Evolutionary conservation across 1,140 invertebrate species (phyloP), one percentile per base, ranked within the genome.

Genomic region (Drosophila equinoxialis): DNA sequence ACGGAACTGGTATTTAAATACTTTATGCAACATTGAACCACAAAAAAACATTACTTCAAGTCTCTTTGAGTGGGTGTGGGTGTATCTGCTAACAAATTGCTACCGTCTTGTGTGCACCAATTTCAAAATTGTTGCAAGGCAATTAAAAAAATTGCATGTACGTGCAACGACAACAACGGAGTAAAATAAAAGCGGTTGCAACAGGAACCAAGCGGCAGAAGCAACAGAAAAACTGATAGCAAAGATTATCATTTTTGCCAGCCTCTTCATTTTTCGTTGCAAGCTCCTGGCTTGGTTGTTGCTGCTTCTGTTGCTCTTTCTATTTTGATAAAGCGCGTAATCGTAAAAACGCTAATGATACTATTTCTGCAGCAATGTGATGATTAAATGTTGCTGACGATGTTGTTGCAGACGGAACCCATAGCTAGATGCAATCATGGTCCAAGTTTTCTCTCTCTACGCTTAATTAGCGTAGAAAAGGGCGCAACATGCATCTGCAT

Each of bases 401-500:
- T 68, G 73, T 45, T 68, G 73, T 45, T 30, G 45, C 14, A 1
- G 17, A 11, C 7, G 68, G 68, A 30, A 59, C 17, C 41, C 35
- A 14, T 20, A 35, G n/a, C 23, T 26, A 35, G 57, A 30, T 69
- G 57, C 64, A 62, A 17, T 61, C 60, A 26, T 68, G 65, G 45
- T 51, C 45, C 45, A 23, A 10, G 14, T 14, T 51, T 23, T 23
- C 66, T 68, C 73, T 59, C 30, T 30, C 30, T 30, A 30, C 30
- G 83, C 79, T 86, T 86, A 87, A 86, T 86, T 86, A 86, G 82
- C 79, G 83, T 79, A 86, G 83, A 86, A 86, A 86, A 86, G 79
- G 83, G 83, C 83, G 79, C 83, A 79, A 72, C 82, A 79, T 83
- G 86, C 45, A 14, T 42, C 10, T 20, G 74, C 60, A 62, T 57